Conservation (phyloP, 1,140 invertebrate species). For the Drosophila hydei region DNA sequence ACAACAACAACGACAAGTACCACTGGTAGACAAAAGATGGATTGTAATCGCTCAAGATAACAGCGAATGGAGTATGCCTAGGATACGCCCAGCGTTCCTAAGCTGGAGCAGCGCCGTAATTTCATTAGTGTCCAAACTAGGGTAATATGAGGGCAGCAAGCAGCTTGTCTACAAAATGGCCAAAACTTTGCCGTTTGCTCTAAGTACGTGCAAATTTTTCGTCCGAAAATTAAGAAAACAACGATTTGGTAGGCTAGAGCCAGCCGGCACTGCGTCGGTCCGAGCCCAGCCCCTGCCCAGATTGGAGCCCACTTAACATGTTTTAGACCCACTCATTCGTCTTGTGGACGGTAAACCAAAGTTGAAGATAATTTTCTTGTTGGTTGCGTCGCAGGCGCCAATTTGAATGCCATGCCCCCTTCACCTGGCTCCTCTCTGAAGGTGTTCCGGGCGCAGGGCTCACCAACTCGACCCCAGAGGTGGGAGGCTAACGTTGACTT, state of each 20-base stretch:
- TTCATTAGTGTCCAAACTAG: slow-evolving; percentile 73
- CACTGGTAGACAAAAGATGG: slow-evolving; percentile 74
- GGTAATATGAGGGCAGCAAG: slow-evolving; percentile 49
- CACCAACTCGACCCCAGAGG: slow-evolving; percentile 4
- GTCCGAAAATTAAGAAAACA: slow-evolving; percentile 68
- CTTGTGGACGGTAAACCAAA: slow-evolving; percentile 51
- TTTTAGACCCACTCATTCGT: slow-evolving; percentile 45
- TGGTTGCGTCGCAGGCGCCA: slow-evolving; percentile 30
- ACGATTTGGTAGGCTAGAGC: slow-evolving; percentile 5
- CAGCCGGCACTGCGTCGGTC: background rate
- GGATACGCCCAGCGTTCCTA: slow-evolving; percentile 7
- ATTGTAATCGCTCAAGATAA: slow-evolving; percentile 82
- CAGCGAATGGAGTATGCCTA: slow-evolving; percentile 15
- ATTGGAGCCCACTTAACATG: slow-evolving; percentile 54
- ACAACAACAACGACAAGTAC: slow-evolving; percentile 52
- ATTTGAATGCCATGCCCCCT: slow-evolving; percentile 27
- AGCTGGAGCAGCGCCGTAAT: slow-evolving; percentile 49
- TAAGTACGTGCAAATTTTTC: slow-evolving; percentile 76
- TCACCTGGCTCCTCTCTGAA: background rate
- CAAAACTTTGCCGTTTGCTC: slow-evolving; percentile 55
- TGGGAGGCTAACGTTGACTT: slow-evolving; percentile 18
- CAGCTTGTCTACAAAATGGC: slow-evolving; percentile 25
- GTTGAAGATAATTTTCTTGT: slow-evolving; percentile 61
- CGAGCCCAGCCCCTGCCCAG: background rate
- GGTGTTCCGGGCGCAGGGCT: background rate